phyloP scores from a whole-genome alignment of 2,888 invertebrate species.

The Antitype chi region DNA sequence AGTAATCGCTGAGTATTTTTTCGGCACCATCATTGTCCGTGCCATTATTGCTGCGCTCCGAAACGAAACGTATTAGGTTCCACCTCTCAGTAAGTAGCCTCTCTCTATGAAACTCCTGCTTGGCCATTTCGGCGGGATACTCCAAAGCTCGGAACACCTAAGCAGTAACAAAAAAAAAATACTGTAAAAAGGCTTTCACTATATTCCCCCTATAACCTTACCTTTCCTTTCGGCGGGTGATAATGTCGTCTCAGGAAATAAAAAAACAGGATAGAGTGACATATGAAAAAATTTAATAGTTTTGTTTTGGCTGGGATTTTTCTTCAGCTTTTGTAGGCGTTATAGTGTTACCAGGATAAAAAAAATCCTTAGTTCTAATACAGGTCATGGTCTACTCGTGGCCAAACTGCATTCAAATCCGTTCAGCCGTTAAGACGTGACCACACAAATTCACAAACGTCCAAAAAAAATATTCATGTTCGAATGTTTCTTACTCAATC shows the following conservation, averaged over 20 bases:
- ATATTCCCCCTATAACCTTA: not conserved
- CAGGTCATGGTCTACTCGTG: not conserved
- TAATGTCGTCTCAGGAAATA: too few species aligned
- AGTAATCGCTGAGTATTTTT: slow-evolving; percentile 83
- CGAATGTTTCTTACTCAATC: too few species aligned
- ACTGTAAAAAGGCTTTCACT: not conserved
- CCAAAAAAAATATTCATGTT: too few species aligned
- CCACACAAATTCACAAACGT: slow-evolving; percentile 7
- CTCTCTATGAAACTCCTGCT: slow-evolving; percentile 91
- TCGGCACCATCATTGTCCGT: slow-evolving; percentile 90
- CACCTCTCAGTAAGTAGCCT: slow-evolving; percentile 91
- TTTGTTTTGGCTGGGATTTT: not conserved
- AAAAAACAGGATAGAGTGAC: not conserved
- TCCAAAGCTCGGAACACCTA: slow-evolving; percentile 95
- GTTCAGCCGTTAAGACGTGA: not conserved
- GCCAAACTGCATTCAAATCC: slow-evolving; percentile 1
- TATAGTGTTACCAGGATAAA: not conserved
- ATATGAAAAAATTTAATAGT: not conserved
- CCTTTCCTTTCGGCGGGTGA: too few species aligned
- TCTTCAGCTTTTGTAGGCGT: not conserved
- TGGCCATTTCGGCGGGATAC: slow-evolving; percentile 93
- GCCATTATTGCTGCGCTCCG: slow-evolving; percentile 89
- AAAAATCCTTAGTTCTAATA: not conserved
- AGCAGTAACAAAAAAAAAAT: slow-evolving; percentile 55
- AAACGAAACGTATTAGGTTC: slow-evolving; percentile 90